Evolutionary conservation across 2,113 vertebrate species (phyloP).

Genomic region (Dipodomys merriami): DNA sequence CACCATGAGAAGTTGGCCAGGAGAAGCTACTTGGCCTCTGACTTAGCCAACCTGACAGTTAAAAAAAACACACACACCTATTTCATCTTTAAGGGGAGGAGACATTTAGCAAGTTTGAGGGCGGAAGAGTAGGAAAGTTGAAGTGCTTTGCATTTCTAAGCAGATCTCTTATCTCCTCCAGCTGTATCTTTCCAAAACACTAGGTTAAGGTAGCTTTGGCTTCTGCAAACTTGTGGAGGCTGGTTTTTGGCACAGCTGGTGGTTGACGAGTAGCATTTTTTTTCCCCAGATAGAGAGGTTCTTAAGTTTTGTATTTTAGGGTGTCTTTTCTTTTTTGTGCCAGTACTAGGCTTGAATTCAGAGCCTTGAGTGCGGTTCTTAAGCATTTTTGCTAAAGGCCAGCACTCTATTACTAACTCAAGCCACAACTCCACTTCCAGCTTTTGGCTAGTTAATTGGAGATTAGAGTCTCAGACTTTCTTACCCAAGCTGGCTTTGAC

Average conservation of each 20-base stretch:
- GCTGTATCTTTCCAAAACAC: neutral
- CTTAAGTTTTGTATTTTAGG: constrained; percentile 72
- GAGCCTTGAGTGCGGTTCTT: too few species aligned
- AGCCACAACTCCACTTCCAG: too few species aligned
- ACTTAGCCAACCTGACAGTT: constrained; percentile 55
- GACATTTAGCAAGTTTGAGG: constrained; percentile 46
- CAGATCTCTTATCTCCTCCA: constrained; percentile 68
- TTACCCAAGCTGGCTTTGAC: too few species aligned
- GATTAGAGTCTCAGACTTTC: too few species aligned
- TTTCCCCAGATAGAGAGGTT: constrained; percentile 38
- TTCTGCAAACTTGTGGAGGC: constrained; percentile 59
- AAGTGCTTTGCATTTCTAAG: constrained; percentile 43
- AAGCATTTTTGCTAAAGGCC: too few species aligned
- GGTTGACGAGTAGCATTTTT: constrained; percentile 62
- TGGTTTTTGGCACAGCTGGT: constrained; percentile 48
- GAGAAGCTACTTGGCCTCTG: constrained; percentile 65
- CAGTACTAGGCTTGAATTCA: too few species aligned
- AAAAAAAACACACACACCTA: constrained; percentile 16
- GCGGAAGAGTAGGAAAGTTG: constrained; percentile 39
- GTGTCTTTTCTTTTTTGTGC: neutral
- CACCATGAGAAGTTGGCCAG: neutral
- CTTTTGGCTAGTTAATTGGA: too few species aligned
- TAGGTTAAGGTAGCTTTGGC: constrained; percentile 28
- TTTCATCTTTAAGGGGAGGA: constrained; percentile 47
- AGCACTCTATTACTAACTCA: too few species aligned